A percentile compares a stretch with the other conserved stretches of the same genome.
These are phyloP conservation scores for Morelia viridis DNA, from an alignment of 2,797 vertebrate genomes.

Conservation along the genomic window DNA sequence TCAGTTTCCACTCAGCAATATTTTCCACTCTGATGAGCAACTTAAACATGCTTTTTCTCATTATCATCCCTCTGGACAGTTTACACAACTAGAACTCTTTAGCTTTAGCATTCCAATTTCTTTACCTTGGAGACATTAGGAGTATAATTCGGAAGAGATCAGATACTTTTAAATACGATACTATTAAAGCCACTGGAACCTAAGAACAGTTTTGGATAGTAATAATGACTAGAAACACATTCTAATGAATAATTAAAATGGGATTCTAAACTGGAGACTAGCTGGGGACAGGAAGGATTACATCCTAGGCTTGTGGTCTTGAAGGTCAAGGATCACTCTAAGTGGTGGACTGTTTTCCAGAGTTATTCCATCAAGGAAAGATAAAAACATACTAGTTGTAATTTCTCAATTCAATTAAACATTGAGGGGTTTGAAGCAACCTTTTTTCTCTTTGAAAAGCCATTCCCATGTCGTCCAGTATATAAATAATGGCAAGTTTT, in stretches of 20 bases:
- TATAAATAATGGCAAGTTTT: too few relatives aligned
- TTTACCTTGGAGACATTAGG: not conserved
- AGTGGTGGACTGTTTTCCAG: not conserved
- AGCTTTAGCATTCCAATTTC: not conserved
- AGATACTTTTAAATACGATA: not conserved
- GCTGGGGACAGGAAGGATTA: not conserved
- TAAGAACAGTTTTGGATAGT: not conserved
- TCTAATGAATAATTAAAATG: not conserved
- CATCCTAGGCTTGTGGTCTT: not conserved
- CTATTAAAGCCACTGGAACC: not conserved
- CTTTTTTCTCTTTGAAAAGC: not conserved
- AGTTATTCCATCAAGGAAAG: not conserved
- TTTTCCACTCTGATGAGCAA: not conserved
- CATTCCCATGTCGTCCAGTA: too few relatives aligned
- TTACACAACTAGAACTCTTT: not conserved
- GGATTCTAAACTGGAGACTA: not conserved
- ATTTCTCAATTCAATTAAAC: not conserved
- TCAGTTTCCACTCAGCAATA: not conserved
- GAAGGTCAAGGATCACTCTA: not conserved
- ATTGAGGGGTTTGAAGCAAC: not conserved
- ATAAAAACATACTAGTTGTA: not conserved
- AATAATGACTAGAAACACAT: not conserved
- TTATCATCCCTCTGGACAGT: not conserved
- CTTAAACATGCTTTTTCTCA: not conserved
- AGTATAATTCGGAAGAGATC: not conserved